A percentile compares a stretch with the other conserved stretches of the same genome.
These are phyloP conservation scores for Schizotus pectinicornis DNA, from an alignment of 2,888 invertebrate genomes.

Conservation along the genomic window DNA sequence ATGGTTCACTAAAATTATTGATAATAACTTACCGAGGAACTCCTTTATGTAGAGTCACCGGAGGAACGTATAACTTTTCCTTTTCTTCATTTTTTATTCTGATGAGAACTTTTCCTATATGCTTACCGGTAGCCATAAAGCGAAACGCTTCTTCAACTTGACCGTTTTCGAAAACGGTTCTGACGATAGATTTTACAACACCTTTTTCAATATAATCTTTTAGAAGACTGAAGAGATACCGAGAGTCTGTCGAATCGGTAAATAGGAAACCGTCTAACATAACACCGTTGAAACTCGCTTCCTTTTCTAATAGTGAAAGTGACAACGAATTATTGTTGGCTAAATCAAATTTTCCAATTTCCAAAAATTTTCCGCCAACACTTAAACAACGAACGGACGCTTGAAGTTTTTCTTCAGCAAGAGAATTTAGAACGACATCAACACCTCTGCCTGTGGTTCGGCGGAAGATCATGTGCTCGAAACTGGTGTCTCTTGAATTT, in stretches of 20 bases:
- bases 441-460: conserved; percentile 88
- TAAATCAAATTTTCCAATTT: conserved; percentile 86
- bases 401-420: conserved; percentile 87
- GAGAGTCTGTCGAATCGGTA: conserved; percentile 60
- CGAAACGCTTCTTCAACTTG: conserved; percentile 76
- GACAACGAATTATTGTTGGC: conserved; percentile 65
- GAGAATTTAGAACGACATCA: conserved; percentile 87
- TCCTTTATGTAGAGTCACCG: not conserved
- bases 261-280: conserved; percentile 75
- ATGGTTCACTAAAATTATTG: no score
- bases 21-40: not conserved
- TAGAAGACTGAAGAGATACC: conserved; percentile 61
- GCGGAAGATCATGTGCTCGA: conserved; percentile 83
- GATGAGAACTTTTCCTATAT: conserved; percentile 74
- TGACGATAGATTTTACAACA: conserved; percentile 70
- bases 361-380: conserved; percentile 72
- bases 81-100: conserved; percentile 50
- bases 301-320: conserved; percentile 73
- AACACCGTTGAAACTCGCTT: conserved; percentile 79
- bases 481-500: conserved; percentile 85
- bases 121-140: conserved; percentile 71
- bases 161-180: conserved; percentile 67
- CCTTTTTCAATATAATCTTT: conserved; percentile 64
- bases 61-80: not conserved
- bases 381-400: conserved; percentile 70